Evolutionary conservation across 2,888 invertebrate genomes (phyloP).

Genomic region (Leptinotarsa haldemani): DNA sequence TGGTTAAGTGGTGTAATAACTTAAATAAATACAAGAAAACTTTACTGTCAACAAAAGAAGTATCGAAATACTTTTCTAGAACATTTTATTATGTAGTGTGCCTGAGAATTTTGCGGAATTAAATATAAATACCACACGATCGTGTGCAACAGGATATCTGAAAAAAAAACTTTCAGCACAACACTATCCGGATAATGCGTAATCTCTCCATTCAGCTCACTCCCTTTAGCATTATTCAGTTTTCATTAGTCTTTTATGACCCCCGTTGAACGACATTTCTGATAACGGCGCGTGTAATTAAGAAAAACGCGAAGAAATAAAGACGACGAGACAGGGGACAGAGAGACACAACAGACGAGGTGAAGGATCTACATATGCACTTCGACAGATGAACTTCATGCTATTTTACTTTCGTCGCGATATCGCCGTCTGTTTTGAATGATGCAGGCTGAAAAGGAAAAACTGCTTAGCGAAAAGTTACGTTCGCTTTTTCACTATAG

Average conservation of each 20-base stretch:
- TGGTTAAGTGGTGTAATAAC: too few species aligned
- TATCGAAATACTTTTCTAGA: too few species aligned
- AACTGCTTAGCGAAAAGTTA: not conserved
- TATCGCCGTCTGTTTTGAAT: not conserved
- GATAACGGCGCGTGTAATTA: slow-evolving; percentile 9
- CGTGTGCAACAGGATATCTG: not conserved
- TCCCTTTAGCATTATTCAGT: not conserved
- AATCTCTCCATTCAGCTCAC: not conserved
- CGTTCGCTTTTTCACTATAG: not conserved
- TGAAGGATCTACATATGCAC: slow-evolving; percentile 8
- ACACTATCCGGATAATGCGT: not conserved
- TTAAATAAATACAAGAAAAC: too few species aligned
- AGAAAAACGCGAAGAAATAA: not conserved
- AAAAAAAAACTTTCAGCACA: not conserved
- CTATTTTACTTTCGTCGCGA: slow-evolving; percentile 11
- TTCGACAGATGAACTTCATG: slow-evolving; percentile 1
- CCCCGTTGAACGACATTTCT: slow-evolving; percentile 2
- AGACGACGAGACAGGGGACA: not conserved
- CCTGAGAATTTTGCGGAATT: not conserved
- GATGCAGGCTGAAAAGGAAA: not conserved
- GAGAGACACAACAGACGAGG: not conserved
- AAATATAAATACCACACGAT: not conserved
- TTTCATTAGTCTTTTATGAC: slow-evolving; percentile 11
- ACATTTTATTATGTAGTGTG: too few species aligned
- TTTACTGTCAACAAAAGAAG: too few species aligned